These are phyloP conservation scores for Typhlichthys subterraneus DNA, from an alignment of 2,797 vertebrate species.

Conservation along the genomic window DNA sequence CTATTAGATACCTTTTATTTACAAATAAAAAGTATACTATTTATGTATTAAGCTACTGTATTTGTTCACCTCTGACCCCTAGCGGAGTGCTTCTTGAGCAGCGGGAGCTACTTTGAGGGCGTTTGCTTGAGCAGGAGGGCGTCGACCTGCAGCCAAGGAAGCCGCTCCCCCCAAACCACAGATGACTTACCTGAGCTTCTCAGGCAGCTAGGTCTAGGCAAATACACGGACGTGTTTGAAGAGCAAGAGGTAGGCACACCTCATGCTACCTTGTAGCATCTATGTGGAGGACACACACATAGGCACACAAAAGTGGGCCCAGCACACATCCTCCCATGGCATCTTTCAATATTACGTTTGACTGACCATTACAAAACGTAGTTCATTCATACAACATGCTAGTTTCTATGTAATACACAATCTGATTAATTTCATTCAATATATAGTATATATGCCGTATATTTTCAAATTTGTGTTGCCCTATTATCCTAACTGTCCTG, in stretches of 20 bases:
- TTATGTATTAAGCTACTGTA: slow-evolving; percentile 10
- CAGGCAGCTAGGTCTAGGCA: slow-evolving; percentile 76
- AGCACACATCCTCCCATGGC: neutral
- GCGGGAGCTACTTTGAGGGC: slow-evolving; percentile 67
- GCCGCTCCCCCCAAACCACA: slow-evolving; percentile 55
- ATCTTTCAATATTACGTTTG: no score
- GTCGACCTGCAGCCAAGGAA: slow-evolving; percentile 66
- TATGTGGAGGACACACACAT: neutral
- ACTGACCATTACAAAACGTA: no score
- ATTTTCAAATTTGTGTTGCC: no score
- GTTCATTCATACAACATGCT: neutral
- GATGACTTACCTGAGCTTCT: slow-evolving; percentile 78
- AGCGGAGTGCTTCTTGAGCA: slow-evolving; percentile 67
- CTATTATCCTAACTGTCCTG: no score
- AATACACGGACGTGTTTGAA: slow-evolving; percentile 80
- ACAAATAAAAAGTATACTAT: no score
- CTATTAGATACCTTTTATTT: no score
- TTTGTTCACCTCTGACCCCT: slow-evolving; percentile 17
- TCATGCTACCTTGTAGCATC: no score
- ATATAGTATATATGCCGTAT: no score
- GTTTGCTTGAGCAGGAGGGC: slow-evolving; percentile 62
- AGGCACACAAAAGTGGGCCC: slow-evolving; percentile 5
- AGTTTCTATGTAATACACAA: no score
- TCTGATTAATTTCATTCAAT: no score
- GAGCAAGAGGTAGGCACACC: slow-evolving; percentile 77